phyloP scores from a whole-genome alignment of 2,113 vertebrate species.

The Brachionichthys hirsutus region DNA sequence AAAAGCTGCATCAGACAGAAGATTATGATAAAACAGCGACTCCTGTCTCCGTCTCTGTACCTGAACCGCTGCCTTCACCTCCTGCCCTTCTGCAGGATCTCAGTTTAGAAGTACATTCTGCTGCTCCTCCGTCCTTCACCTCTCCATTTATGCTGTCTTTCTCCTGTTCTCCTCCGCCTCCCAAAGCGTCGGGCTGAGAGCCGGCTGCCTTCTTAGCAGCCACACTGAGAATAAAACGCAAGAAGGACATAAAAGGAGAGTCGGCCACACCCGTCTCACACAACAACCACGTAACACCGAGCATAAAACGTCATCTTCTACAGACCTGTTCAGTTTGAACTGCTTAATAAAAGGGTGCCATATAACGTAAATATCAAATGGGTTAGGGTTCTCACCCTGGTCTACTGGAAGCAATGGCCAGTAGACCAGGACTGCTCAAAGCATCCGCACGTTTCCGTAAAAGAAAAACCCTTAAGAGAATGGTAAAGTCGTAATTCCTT shows the following conservation, averaged over 20 bases:
- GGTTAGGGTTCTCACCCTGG: too few species aligned
- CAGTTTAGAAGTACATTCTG: conserved; percentile 55
- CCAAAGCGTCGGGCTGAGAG: conserved; percentile 49
- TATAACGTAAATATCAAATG: too few species aligned
- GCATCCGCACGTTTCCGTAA: neutral
- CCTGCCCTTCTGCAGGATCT: conserved; percentile 68
- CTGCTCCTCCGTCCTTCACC: conserved; percentile 64
- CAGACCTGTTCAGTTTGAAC: too few species aligned
- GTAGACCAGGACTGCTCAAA: too few species aligned
- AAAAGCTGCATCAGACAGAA: too few species aligned
- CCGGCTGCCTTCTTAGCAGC: conserved; percentile 56
- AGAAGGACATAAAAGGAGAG: neutral
- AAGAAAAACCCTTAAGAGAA: neutral
- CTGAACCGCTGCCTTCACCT: conserved; percentile 65
- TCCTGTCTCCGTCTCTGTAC: conserved; percentile 16
- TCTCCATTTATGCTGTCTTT: conserved; percentile 88
- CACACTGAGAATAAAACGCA: conserved; percentile 34
- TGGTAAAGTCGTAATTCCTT: neutral
- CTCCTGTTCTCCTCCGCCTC: conserved; percentile 53
- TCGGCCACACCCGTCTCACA: neutral
- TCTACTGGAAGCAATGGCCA: too few species aligned
- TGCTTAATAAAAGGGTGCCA: too few species aligned
- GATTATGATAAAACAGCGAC: too few species aligned
- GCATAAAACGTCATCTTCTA: too few species aligned
- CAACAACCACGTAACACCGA: neutral